Evolutionary conservation across 2,113 vertebrate species (phyloP).

Genomic region (Epinephelus lanceolatus): DNA sequence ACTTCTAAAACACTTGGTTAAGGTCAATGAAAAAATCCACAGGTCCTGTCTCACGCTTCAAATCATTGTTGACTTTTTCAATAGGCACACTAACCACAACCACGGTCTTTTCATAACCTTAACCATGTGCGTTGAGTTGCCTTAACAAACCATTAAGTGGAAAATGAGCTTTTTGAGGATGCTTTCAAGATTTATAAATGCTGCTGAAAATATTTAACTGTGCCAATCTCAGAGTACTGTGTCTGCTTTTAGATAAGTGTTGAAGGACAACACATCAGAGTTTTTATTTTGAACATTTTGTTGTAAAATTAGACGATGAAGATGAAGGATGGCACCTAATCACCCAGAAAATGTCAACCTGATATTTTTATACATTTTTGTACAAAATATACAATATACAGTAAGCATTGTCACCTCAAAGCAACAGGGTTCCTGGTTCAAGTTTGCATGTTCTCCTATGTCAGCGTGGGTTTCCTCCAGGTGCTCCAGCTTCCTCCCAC

Average conservation of each 20-base stretch:
- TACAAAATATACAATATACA: neutral
- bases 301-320: neutral
- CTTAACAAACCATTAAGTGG: neutral
- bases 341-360: neutral
- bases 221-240: neutral
- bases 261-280: neutral
- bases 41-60: neutral
- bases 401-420: too few relatives aligned
- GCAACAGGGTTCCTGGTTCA: too few relatives aligned
- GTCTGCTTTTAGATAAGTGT: neutral
- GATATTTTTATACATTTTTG: neutral
- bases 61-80: neutral
- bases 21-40: neutral
- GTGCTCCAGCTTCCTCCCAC: too few relatives aligned
- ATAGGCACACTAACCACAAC: too few relatives aligned
- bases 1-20: neutral
- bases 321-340: neutral
- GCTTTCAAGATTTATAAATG: neutral
- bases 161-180: neutral
- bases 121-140: neutral
- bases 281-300: neutral
- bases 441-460: too few relatives aligned
- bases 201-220: neutral
- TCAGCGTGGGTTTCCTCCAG: too few relatives aligned
- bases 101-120: neutral